phyloP scores from a whole-genome alignment of 2,888 invertebrate species.

The Eilema caniola region DNA sequence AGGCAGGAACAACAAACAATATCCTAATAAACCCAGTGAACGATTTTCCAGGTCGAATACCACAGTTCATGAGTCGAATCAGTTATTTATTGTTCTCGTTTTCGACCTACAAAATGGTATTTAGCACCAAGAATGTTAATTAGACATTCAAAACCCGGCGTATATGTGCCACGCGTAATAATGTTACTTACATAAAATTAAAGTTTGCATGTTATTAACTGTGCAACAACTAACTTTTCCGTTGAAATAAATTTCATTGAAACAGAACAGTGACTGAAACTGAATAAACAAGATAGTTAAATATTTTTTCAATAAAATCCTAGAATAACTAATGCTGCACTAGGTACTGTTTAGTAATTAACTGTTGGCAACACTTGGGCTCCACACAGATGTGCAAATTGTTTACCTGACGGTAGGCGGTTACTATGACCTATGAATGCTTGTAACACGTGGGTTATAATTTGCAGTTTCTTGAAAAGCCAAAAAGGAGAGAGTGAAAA shows the following conservation, averaged over 20 bases:
- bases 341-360: background rate
- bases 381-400: background rate
- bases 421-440: background rate
- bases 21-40: slow-evolving; percentile 58
- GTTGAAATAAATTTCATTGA: background rate
- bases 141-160: slow-evolving; percentile 10
- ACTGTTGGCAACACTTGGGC: background rate
- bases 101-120: slow-evolving; percentile 32
- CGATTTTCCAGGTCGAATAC: slow-evolving; percentile 50
- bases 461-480: background rate
- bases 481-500: background rate
- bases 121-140: slow-evolving; percentile 26
- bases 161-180: slow-evolving; percentile 11
- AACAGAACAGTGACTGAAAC: background rate
- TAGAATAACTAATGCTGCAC: background rate
- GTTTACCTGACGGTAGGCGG: background rate
- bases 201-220: background rate
- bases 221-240: too few relatives aligned
- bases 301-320: background rate
- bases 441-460: background rate
- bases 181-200: slow-evolving; percentile 18
- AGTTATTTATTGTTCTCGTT: slow-evolving; percentile 56
- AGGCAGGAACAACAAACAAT: slow-evolving; percentile 49
- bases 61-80: slow-evolving; percentile 46
- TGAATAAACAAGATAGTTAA: background rate